A percentile compares a stretch with the other conserved stretches of the same genome.
Evolutionary conservation across 2,888 invertebrate species (phyloP).

Genomic region (Meiosimyza decipiens): DNA sequence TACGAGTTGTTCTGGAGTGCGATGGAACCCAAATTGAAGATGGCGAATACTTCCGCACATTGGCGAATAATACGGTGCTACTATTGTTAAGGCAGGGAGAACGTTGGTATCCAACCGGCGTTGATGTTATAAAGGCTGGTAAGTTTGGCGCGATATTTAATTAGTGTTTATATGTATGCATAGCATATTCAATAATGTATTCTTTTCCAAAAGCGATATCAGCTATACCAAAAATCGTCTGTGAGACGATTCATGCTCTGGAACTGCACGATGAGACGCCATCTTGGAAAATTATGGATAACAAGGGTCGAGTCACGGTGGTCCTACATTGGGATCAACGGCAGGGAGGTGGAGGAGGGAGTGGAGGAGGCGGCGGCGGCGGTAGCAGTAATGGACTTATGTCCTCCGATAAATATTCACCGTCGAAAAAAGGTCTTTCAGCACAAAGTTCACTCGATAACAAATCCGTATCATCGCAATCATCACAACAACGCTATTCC

Average conservation of each 20-base stretch:
- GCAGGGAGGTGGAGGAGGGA: constrained; percentile 71
- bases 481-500: constrained; percentile 69
- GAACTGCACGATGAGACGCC: constrained; percentile 96
- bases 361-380: constrained; percentile 67
- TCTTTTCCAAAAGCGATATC: constrained; percentile 78
- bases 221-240: constrained; percentile 95
- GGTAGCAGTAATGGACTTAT: constrained; percentile 66
- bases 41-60: constrained; percentile 94
- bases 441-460: constrained; percentile 74
- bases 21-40: constrained; percentile 98
- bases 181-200: constrained; percentile 1
- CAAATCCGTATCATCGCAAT: constrained; percentile 68
- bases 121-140: constrained; percentile 96
- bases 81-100: constrained; percentile 89
- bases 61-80: constrained; percentile 91
- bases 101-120: constrained; percentile 93
- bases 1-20: constrained; percentile 90
- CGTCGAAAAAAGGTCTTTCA: constrained; percentile 68
- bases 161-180: background rate
- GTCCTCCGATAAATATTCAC: constrained; percentile 66
- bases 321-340: constrained; percentile 97
- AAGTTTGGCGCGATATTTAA: constrained; percentile 54
- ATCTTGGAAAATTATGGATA: constrained; percentile 99
- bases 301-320: constrained; percentile 96
- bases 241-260: constrained; percentile 95